These are phyloP conservation scores for Sebastes trivittatus DNA, from an alignment of 2,797 vertebrate species.

Conservation along the genomic window DNA sequence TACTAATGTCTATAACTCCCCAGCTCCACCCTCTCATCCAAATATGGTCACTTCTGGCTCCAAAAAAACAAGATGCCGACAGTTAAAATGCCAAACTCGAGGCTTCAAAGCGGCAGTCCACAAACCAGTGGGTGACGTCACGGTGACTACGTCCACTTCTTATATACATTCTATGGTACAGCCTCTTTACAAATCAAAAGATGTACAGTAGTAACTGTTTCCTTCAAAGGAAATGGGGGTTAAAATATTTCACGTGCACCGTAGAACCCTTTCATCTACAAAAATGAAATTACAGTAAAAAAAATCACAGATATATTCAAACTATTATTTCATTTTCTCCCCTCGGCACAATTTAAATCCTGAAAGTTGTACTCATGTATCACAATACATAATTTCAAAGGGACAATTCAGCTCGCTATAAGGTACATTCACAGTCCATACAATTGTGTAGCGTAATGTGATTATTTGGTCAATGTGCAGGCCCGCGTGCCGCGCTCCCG, in stretches of 20 bases:
- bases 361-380: background rate
- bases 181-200: background rate
- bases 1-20: background rate
- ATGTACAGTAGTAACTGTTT: background rate
- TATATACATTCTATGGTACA: background rate
- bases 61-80: background rate
- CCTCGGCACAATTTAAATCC: background rate
- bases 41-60: background rate
- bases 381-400: constrained; percentile 11
- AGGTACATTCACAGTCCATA: background rate
- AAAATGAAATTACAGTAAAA: background rate
- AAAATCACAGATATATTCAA: background rate
- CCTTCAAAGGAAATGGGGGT: background rate
- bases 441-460: constrained; percentile 24
- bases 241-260: background rate
- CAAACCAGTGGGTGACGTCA: background rate
- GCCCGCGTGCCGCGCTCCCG: background rate
- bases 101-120: too few relatives aligned
- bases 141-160: background rate
- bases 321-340: background rate
- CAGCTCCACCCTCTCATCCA: background rate
- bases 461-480: constrained; percentile 50
- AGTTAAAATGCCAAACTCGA: background rate
- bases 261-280: background rate
- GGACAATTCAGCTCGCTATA: background rate